Conservation (phyloP, 2,888 invertebrate genomes). For the Linyphia triangularis region DNA sequence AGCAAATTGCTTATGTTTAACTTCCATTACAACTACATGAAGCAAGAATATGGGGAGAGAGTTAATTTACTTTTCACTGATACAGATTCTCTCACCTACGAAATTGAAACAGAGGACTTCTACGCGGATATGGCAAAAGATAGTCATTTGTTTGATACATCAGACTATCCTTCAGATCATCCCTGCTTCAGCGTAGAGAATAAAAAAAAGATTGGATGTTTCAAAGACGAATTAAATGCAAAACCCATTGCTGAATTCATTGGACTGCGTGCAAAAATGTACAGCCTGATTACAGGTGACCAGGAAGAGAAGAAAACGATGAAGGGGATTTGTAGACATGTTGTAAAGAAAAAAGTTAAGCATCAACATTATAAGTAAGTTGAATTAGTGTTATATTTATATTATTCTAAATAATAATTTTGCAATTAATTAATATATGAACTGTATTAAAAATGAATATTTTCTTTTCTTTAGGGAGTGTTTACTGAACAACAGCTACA, state of each 20-base stretch:
- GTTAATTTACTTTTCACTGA: conserved; percentile 77
- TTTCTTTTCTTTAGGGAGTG: too few relatives aligned
- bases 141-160: conserved; percentile 76
- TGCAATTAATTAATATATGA: too few relatives aligned
- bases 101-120: conserved; percentile 75
- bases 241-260: conserved; percentile 77
- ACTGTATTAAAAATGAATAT: too few relatives aligned
- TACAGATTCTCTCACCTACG: conserved; percentile 78
- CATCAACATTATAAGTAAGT: conserved; percentile 38
- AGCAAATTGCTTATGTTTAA: not conserved
- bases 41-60: conserved; percentile 76
- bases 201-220: conserved; percentile 78
- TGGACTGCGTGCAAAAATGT: conserved; percentile 74
- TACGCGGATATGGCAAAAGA: conserved; percentile 76
- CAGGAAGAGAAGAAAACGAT: conserved; percentile 16
- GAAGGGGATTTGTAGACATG: conserved; percentile 34
- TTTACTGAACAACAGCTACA: not conserved
- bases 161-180: conserved; percentile 77
- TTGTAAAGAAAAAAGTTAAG: not conserved
- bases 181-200: conserved; percentile 69
- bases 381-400: too few relatives aligned
- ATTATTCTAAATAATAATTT: too few relatives aligned
- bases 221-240: conserved; percentile 38
- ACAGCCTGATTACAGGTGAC: conserved; percentile 14
- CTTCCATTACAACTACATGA: conserved; percentile 56